Evolutionary conservation across 1,140 invertebrate genomes (phyloP).

Genomic region (Orussus abietinus): DNA sequence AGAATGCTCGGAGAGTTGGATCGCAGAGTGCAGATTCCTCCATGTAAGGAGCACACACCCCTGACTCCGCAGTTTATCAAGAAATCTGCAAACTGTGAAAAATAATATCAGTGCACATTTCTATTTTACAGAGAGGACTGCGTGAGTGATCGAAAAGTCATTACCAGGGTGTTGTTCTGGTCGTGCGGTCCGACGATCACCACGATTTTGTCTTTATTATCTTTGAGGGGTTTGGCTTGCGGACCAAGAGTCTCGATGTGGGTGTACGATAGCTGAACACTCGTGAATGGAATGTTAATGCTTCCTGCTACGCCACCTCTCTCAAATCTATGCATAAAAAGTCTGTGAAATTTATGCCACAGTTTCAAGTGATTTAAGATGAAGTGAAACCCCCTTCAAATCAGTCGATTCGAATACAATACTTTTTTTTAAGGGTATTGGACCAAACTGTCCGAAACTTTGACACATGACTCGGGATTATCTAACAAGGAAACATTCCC

Average conservation of each 20-base stretch:
- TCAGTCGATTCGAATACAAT: too few relatives aligned
- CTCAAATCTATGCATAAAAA: slow-evolving; percentile 63
- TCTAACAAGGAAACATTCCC: too few relatives aligned
- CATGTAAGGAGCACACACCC: slow-evolving; percentile 69
- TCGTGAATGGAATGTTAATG: slow-evolving; percentile 82
- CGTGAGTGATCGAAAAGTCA: too few relatives aligned
- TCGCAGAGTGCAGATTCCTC: slow-evolving; percentile 64
- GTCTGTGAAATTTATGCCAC: too few relatives aligned
- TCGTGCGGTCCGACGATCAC: slow-evolving; percentile 75
- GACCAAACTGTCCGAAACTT: too few relatives aligned
- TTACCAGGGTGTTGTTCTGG: slow-evolving; percentile 71
- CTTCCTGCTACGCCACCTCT: slow-evolving; percentile 72
- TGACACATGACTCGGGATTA: too few relatives aligned
- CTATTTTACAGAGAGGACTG: too few relatives aligned
- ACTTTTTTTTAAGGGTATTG: too few relatives aligned
- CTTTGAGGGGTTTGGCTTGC: slow-evolving; percentile 59
- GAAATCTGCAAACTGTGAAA: slow-evolving; percentile 67
- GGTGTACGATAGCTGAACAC: slow-evolving; percentile 65
- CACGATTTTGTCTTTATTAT: slow-evolving; percentile 63
- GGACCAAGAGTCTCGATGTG: slow-evolving; percentile 61
- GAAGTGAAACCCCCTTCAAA: too few relatives aligned
- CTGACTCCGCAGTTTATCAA: slow-evolving; percentile 63
- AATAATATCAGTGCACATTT: too few relatives aligned
- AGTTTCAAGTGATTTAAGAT: too few relatives aligned
- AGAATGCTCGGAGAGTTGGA: slow-evolving; percentile 62